Evolutionary conservation across 1,140 invertebrate genomes (phyloP), one percentile per base, ranked within the genome.

Genomic region (Octopus sinensis): DNA sequence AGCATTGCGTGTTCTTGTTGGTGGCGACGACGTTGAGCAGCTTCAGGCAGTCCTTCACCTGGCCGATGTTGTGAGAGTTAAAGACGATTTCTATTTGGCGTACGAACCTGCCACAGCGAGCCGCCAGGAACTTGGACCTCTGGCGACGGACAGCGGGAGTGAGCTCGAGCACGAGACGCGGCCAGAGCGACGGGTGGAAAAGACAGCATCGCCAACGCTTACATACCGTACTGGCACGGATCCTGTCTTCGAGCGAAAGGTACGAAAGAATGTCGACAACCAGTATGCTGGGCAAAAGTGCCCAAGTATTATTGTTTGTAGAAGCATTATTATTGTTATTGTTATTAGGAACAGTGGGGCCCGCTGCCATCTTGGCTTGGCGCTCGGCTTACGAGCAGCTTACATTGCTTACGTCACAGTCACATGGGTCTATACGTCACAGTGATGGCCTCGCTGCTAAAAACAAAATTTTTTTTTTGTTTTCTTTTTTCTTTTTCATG

Each of bases 211-310:
- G 92, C 93, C 93, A 94, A 88, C 93, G 91, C 89, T 91, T 93
- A 86, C 93, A 94, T 52, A 92, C 91, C 85, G 92, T 92, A 9
- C 93, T 93, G 56, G 93, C 93, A 87, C 86, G 91, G 78, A 94
- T 90, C 87, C 92, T 91, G 86, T 92, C 93, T 83, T 92, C 87
- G 80, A 91, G 89, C 2, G 92, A 89, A 81, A 94, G 89, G 88
- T 93, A 93, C 43, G 92, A 92, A 87, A 93, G 92, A 84, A 94
- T 92, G 88, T 94, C 92, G 68, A 93, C 91, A 84, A 94, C 91
- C 84, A 93, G 92, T 81, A 94, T 92, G 87, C 92, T 93, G 82
- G 93, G 93, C 83, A 94, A 88, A 85, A 91, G 91, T 54, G 84
- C 86, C 89, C 89, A 90, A 6, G 68, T 73, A 73, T 73, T 73